phyloP scores from a whole-genome alignment of 2,888 invertebrate genomes.

The Thera obeliscata region DNA sequence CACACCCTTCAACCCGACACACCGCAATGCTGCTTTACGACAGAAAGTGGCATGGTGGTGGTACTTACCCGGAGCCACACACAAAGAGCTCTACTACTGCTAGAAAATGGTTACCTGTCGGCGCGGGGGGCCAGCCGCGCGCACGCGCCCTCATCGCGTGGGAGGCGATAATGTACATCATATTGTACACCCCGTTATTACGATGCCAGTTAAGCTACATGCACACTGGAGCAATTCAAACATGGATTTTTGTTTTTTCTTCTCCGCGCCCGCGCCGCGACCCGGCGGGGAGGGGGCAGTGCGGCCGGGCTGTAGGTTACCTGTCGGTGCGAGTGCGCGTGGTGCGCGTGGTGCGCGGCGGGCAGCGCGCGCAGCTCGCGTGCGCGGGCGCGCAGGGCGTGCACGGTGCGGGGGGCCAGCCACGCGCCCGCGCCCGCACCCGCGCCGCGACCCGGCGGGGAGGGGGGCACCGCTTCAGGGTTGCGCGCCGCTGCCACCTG shows the following conservation, averaged over 20 bases:
- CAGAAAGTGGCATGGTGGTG: too few species aligned
- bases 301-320: slow-evolving; percentile 17
- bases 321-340: slow-evolving; percentile 47
- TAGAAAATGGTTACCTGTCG: slow-evolving; percentile 39
- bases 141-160: slow-evolving; percentile 8
- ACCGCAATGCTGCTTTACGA: too few species aligned
- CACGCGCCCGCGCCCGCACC: slow-evolving; percentile 42
- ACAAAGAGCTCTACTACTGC: too few species aligned
- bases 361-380: slow-evolving; percentile 92
- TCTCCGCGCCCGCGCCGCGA: slow-evolving; percentile 16
- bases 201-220: too few species aligned
- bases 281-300: slow-evolving; percentile 9
- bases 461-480: slow-evolving; percentile 19
- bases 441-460: slow-evolving; percentile 18
- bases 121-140: slow-evolving; percentile 86
- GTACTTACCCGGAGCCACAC: too few species aligned
- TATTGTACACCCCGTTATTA: too few species aligned
- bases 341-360: slow-evolving; percentile 84
- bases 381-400: slow-evolving; percentile 93
- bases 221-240: too few species aligned
- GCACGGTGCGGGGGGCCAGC: slow-evolving; percentile 89
- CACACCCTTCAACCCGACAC: too few species aligned
- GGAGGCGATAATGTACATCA: too few species aligned
- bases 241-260: too few species aligned
- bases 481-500: slow-evolving; percentile 57